Base-by-base conservation (phyloP, 1,140 invertebrate species). In the Philotrypesis tridentata region DNA sequence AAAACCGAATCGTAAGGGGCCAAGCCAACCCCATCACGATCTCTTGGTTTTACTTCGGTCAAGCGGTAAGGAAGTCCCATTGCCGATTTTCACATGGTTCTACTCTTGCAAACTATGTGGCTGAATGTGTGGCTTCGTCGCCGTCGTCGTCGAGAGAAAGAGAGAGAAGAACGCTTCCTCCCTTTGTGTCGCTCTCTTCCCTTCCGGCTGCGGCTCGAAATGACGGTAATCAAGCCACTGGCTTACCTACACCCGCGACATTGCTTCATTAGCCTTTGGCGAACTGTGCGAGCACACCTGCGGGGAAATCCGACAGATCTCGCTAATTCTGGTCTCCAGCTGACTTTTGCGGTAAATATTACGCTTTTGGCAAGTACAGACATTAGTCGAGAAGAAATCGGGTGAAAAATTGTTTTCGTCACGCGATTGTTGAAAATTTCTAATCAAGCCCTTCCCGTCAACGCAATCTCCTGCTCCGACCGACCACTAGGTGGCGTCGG, bases 31-130 rank as follows among this genome's bases (percentile, higher is more conserved):
- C 63, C 48, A n/a, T 70, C 12, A 17, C 48, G 70, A 79, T 71
- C 48, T 33, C 67, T 60, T 60, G 29, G 17, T 60, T n/a, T n/a
- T 31, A 72, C 70, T 37, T 2, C n/a, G 29, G 70, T 29, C 25
- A 21, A 67, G 63, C 8, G 17, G 23, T 60, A n/a, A 27, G 23
- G 65, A 55, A 31, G 76, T 61, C 5, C 25, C 37, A 14, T 40
- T 55, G 40, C 21, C 48, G 71, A 80, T 67, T 60, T 76, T 76
- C 73, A 75, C 79, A 60, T 70, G 79, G 33, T n/a, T 72, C 48
- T 40, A 61, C 29, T 43, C 9, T 60, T 75, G 73, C 48, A 21
- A 37, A 43, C 33, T 31, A n/a, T 70, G 31, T 37, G 67, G 29
- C 3, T n/a, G 21, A 21, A 23, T 21, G 23, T 23, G n/a, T 11